Base-by-base conservation (phyloP, 2,113 vertebrate genomes). In the Gracilinanus agilis region DNA sequence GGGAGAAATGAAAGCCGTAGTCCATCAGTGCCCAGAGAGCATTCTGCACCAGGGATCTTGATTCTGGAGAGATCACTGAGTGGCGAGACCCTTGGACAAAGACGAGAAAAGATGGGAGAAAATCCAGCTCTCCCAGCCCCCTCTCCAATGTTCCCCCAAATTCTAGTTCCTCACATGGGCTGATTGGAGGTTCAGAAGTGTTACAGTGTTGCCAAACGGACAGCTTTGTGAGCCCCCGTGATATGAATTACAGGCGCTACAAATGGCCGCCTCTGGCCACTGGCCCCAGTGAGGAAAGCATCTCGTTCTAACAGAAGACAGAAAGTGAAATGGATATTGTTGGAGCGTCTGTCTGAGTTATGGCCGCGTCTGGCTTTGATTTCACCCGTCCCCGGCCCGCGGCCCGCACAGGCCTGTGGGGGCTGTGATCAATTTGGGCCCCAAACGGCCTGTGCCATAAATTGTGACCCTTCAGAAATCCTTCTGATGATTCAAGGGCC, bases 271-370 rank as follows among this genome's bases (percentile, higher is more conserved):
- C 94, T 97, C 96, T 90, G 58, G 95, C 91, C 94, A 95, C 97
- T 94, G 95, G 92, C 93, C 96, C 95, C 95, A 97, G 97, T 93
- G 96, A 83, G 94, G 92, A 95, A 16, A 91, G 92, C 95, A 67
- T 96, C 94, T 97, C 94, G 90, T 97, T 97, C 97, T 96, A 95
- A 98, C 97, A 96, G 95, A 94, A 98, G 97, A 97, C 97, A 97
- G 97, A 97, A 97, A 97, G 97, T 97, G 97, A 98, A 97, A 97
- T 96, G 93, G 97, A 97, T 98, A 97, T 96, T 97, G 96, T 97
- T 97, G 44, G 97, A 97, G 97, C 93, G 27, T 97, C 90, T 97
- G 97, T 97, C 96, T 97, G 95, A 97, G 97, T 94, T 96, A 55
- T 92, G 90, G 95, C 95, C 90, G 29, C 90, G 95, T 97, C 97